These are phyloP conservation scores for Aquatica leii DNA, from an alignment of 2,888 invertebrate genomes.

Conservation along the genomic window DNA sequence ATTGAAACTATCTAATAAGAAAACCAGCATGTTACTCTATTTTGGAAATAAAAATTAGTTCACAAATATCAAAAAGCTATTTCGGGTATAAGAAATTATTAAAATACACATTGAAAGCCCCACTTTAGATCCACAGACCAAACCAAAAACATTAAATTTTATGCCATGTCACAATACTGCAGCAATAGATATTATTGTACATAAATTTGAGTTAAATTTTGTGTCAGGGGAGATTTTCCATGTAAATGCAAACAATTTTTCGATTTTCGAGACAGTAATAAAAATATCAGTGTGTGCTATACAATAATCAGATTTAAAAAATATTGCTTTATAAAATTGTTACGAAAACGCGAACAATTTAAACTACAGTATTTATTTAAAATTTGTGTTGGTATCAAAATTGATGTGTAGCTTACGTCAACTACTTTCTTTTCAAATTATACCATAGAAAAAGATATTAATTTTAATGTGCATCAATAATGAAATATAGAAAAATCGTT, in stretches of 20 bases:
- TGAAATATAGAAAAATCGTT: neutral
- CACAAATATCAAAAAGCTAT: slow-evolving; percentile 36
- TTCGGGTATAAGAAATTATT: slow-evolving; percentile 29
- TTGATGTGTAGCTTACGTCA: no score
- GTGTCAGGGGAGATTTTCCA: no score
- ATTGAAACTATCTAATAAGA: slow-evolving; percentile 36
- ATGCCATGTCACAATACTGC: slow-evolving; percentile 29
- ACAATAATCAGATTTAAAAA: no score
- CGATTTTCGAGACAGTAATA: no score
- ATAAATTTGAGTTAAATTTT: neutral
- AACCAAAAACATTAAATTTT: slow-evolving; percentile 33
- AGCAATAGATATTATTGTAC: slow-evolving; percentile 11
- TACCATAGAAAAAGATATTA: neutral
- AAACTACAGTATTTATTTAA: no score
- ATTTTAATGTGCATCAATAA: no score
- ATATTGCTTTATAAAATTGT: slow-evolving; percentile 4
- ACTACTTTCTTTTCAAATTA: neutral
- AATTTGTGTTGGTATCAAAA: no score
- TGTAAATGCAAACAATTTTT: no score
- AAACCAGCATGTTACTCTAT: slow-evolving; percentile 35
- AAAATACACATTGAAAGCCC: slow-evolving; percentile 34
- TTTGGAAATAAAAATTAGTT: slow-evolving; percentile 35
- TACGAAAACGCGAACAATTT: slow-evolving; percentile 22
- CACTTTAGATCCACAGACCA: slow-evolving; percentile 37
- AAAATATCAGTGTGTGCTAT: no score